Evolutionary conservation across 2,888 invertebrate species (phyloP), one percentile per base, ranked within the genome.

Genomic region (Ecliptopera silaceata): DNA sequence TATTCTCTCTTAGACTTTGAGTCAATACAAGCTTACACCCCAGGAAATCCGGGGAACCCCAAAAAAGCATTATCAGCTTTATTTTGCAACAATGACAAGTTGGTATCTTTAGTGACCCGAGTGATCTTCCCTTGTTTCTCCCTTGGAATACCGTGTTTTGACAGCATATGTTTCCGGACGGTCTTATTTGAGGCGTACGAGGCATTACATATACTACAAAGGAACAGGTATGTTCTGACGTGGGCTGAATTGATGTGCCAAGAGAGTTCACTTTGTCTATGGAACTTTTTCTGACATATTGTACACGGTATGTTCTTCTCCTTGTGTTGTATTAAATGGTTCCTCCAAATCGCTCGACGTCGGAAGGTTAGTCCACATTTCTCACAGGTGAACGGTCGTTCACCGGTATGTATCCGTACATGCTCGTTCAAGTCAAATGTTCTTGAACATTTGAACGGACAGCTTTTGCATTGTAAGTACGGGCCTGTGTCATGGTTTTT

Each of bases 291-390:
- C 0, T 88, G 83, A 50, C 91, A 91, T 2, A 77, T 71, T 0
- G 63, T 70, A 53, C 91, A 91, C 47, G 85, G 82, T 0, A 82
- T 63, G 0, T 72, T 82, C 51, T 88, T 91, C 20, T 90, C 89
- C 2, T 70, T 70, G 47, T 91, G 90, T 41, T 78, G 75, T n/a
- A 84, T 64, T n/a, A 84, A 64, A 66, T 91, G 91, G 15, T 86
- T 87, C n/a, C 67, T 82, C 81, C 85, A 88, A 41, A 88, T 81
- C 0, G 79, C 82, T 50, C 76, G 71, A 53, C 88, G 71, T 0
- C 87, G 79, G 70, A 90, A 91, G 0, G 87, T 88, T 2, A 88
- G 57, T 0, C 89, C 89, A 15, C 91, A 91, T 56, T 85, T 82
- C 0, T 89, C 88, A 62, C 91, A 91, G 0, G 87, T 75, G 29